Evolutionary conservation across 1,140 invertebrate species (phyloP), one percentile per base, ranked within the genome.

Genomic region (Gonatopus flavifemur): DNA sequence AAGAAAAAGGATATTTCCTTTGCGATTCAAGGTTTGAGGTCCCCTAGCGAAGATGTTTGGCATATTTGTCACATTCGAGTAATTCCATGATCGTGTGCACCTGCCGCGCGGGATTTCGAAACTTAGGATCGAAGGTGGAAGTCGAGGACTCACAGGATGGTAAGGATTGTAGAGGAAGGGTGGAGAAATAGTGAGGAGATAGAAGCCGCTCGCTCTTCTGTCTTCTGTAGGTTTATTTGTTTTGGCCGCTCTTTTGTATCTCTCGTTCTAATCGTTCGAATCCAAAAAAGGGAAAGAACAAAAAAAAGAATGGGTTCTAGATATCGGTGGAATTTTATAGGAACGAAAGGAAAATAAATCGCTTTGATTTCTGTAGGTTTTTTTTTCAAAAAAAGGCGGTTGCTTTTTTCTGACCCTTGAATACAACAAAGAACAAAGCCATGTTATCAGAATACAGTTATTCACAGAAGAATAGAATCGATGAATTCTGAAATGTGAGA

Each of bases 51-150:
- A 66, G 66, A 72, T 71, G 64, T 68, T 72, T 66, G 50, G 53
- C 70, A 59, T 70, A 74, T 76, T 76, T 76, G 73, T 74, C 73
- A 71, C 72, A 74, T 73, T 67, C 66, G 64, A 72, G 69, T 72
- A 73, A 76, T 76, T 73, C 69, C 57, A 65, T 33, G 51, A 47
- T 59, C 46, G 52, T 59, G 49, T 59, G 69, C 71, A 74, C 71
- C 72, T 75, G 72, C 64, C 48, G 40, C n/a, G n/a, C 49, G 47
- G 49, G 18, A 15, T 12, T 49, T 53, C 33, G 38, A 52, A 51
- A 59, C 46, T 20, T 36, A 45, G 46, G 30, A 52, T 33, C 54
- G 41, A 37, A 64, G 53, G 64, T 54, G 52, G 24, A 19, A 36
- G 39, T 15, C 35, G 37, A 53, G 50, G 49, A 57, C 59, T 64